These are phyloP conservation scores for Acleris laterana DNA, from an alignment of 2,888 invertebrate genomes.

Conservation along the genomic window DNA sequence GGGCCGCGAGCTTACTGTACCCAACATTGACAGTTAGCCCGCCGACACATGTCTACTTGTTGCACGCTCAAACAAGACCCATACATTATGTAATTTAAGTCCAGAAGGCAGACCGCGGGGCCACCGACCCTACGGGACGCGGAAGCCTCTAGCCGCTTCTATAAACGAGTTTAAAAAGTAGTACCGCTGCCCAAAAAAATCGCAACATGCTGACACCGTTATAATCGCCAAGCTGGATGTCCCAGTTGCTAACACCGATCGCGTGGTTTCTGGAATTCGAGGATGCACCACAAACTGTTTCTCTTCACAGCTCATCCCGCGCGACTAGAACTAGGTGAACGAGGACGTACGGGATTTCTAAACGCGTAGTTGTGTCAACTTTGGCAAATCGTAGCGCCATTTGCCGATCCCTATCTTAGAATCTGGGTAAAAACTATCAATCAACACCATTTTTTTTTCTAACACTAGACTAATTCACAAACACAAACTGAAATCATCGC, in stretches of 20 bases:
- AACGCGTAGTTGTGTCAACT: constrained; percentile 85
- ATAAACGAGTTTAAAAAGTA: constrained; percentile 85
- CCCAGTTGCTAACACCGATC: constrained; percentile 80
- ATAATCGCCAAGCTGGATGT: constrained; percentile 85
- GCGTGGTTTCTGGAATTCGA: constrained; percentile 72
- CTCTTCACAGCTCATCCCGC: constrained; percentile 75
- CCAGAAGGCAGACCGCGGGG: constrained; percentile 80
- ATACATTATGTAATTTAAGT: constrained; percentile 84
- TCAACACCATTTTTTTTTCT: constrained; percentile 72
- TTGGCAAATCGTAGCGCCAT: constrained; percentile 84
- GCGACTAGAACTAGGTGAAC: constrained; percentile 70
- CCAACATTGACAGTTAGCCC: constrained; percentile 84
- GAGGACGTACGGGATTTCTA: constrained; percentile 76
- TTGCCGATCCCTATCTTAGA: constrained; percentile 81
- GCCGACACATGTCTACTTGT: constrained; percentile 85
- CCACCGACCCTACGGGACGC: constrained; percentile 84
- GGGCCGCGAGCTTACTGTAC: constrained; percentile 84
- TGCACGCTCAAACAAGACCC: constrained; percentile 81
- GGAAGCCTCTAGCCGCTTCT: constrained; percentile 83
- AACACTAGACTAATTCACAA: constrained; percentile 72
- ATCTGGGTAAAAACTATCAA: constrained; percentile 74
- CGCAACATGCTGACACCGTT: constrained; percentile 86
- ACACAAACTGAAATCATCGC: constrained; percentile 69
- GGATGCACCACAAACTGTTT: constrained; percentile 77
- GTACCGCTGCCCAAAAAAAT: constrained; percentile 85